Conservation (phyloP, 1,140 invertebrate genomes). For the Octopus bimaculoides region DNA sequence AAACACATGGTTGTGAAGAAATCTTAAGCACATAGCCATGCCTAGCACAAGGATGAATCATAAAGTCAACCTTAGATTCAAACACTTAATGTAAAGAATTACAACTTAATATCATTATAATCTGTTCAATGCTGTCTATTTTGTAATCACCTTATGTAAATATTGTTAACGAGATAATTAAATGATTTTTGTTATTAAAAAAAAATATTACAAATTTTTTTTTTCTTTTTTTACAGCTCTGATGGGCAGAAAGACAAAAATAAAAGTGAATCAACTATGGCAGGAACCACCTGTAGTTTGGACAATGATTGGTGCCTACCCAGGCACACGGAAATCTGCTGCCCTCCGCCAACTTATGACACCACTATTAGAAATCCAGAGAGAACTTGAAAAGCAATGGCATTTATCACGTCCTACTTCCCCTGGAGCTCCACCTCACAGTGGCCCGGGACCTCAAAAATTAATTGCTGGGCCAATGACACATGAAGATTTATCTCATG, state of each 20-base stretch:
- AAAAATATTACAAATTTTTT: not conserved
- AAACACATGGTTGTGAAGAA: no score
- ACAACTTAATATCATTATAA: no score
- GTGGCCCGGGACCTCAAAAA: not conserved
- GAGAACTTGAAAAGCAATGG: conserved; percentile 19
- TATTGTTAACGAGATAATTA: no score
- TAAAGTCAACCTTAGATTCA: no score
- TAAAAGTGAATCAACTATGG: conserved; percentile 30
- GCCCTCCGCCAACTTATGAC: conserved; percentile 28
- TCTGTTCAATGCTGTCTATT: no score
- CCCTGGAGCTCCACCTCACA: not conserved
- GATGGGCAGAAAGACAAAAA: conserved; percentile 29
- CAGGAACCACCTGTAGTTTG: conserved; percentile 32
- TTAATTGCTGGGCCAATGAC: conserved; percentile 11
- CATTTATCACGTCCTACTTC: conserved; percentile 8
- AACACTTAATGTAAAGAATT: no score
- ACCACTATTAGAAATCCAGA: conserved; percentile 26
- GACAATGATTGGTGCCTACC: conserved; percentile 27
- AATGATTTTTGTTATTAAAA: no score
- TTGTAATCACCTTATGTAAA: no score
- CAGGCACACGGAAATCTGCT: conserved; percentile 28
- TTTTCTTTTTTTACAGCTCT: conserved; percentile 23
- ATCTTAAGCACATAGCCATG: no score
- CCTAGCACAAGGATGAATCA: no score
- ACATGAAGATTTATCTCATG: conserved; percentile 17